Evolutionary conservation across 2,797 vertebrate species (phyloP).

Genomic region (Ataeniobius toweri): DNA sequence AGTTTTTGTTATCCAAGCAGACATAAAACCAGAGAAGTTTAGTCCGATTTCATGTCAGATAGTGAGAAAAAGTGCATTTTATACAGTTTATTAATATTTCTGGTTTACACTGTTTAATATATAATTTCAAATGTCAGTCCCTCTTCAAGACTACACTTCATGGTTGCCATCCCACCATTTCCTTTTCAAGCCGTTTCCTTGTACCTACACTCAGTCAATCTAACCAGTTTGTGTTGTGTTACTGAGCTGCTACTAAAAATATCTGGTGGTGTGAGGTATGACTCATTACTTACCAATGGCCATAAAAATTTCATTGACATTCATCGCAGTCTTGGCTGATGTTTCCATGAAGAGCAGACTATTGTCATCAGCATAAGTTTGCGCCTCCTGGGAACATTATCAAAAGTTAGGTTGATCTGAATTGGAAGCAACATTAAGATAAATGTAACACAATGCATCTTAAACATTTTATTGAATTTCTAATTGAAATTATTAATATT

Average conservation of each 20-base stretch:
- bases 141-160: not conserved
- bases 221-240: not conserved
- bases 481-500: not conserved
- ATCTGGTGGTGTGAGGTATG: not conserved
- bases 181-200: not conserved
- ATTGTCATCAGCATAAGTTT: slow-evolving; percentile 92
- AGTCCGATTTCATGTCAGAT: not conserved
- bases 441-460: not conserved
- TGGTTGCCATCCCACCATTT: not conserved
- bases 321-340: slow-evolving; percentile 93
- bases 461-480: no score
- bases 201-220: not conserved
- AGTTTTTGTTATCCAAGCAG: no score
- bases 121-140: not conserved
- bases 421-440: not conserved
- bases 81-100: not conserved
- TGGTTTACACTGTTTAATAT: not conserved
- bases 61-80: not conserved
- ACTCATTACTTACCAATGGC: slow-evolving; percentile 85
- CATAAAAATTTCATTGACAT: slow-evolving; percentile 96
- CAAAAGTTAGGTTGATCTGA: not conserved
- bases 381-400: slow-evolving; percentile 84
- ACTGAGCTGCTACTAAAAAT: not conserved
- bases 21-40: no score
- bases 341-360: slow-evolving; percentile 97